Evolutionary conservation across 1,140 invertebrate genomes (phyloP), one percentile per base, ranked within the genome.

Genomic region (Aphelenchoides avenae): DNA sequence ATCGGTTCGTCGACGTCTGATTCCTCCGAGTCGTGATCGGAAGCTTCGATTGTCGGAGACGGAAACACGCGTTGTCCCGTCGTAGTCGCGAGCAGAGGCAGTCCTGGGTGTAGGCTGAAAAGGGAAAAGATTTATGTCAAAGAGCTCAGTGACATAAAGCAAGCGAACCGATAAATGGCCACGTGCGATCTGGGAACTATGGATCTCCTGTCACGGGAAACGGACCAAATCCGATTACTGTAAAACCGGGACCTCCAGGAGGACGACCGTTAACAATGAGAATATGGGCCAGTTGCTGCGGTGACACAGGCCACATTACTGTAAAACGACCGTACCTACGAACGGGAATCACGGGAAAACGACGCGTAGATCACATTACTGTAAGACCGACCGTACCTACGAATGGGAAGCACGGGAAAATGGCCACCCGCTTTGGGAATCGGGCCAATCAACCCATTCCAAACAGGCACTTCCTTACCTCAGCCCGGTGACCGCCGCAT

Each of bases 61-160:
- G 56, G 61, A n/a, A 68, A 64, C 4, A 64, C 41, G 39, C 61
- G 50, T 33, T 64, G 48, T 44, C 61, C 61, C 26, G 63, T 61
- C 22, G 34, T 36, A 27, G 48, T 36, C 7, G 61, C 62, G 30
- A 64, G 5, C n/a, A 68, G 42, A 22, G 61, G 58, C 7, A 15
- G 27, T 15, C 20, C 5, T 20, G 61, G 61, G 27, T 66, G 61
- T 36, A 64, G 44, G 43, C 61, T 64, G 54, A 52, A 62, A 62
- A 20, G 30, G 5, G 15, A 40, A 2, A 54, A 15, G 13, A 3
- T 9, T 20, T 11, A 63, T n/a, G 7, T 3, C 4, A 3, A 40
- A 34, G n/a, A n/a, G n/a, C n/a, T n/a, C n/a, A n/a, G n/a, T n/a
- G n/a, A n/a, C n/a, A n/a, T n/a, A n/a, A n/a, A n/a, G n/a, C n/a